Percentiles rank a stretch among this genome's conserved stretches.
These are phyloP conservation scores for Diuraphis noxia DNA, from an alignment of 1,140 invertebrate genomes.

Conservation along the genomic window DNA sequence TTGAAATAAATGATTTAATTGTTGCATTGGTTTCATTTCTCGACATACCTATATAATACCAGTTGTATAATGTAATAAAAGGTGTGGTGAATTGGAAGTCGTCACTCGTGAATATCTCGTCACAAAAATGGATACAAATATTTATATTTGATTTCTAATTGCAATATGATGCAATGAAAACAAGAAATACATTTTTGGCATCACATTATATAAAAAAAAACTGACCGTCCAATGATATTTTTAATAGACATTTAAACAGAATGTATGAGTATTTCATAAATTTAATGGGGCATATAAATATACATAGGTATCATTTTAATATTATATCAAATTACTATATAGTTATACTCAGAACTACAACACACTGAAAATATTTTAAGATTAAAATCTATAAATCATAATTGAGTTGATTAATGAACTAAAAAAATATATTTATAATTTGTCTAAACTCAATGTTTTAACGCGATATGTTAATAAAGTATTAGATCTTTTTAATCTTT, in stretches of 20 bases:
- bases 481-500: too few species aligned
- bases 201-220: background rate
- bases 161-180: background rate
- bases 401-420: too few species aligned
- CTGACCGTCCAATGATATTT: background rate
- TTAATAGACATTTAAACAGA: background rate
- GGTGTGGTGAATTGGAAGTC: conserved; percentile 13
- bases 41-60: background rate
- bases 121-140: conserved; percentile 13
- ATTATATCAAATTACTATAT: background rate
- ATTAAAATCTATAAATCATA: too few species aligned
- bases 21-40: background rate
- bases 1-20: background rate
- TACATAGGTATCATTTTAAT: background rate
- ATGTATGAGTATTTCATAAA: background rate
- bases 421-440: too few species aligned
- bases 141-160: conserved; percentile 34
- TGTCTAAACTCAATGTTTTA: too few species aligned
- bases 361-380: background rate
- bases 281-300: background rate
- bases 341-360: background rate
- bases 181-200: background rate
- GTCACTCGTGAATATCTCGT: conserved; percentile 4
- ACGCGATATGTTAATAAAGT: too few species aligned
- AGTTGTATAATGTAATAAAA: conserved; percentile 4